These are phyloP conservation scores for Noctuana brunneofusca DNA, from an alignment of 2,888 invertebrate species.

Conservation along the genomic window DNA sequence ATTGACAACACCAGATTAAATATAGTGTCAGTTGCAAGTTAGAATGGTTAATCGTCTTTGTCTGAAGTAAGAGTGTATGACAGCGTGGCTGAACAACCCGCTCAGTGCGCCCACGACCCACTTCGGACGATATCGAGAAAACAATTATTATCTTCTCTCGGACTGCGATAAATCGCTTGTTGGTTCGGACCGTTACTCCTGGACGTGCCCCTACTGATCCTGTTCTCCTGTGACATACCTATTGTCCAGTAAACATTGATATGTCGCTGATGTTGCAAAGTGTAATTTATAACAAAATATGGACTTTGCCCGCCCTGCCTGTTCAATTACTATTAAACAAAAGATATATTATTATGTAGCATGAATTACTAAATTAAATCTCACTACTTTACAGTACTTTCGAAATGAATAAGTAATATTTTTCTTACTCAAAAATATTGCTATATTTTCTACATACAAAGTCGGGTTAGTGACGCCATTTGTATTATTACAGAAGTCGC, in stretches of 20 bases:
- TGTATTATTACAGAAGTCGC: too few relatives aligned
- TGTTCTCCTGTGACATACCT: constrained; percentile 38
- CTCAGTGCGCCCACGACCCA: constrained; percentile 61
- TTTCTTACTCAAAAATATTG: too few relatives aligned
- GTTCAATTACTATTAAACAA: too few relatives aligned
- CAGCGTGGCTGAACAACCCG: constrained; percentile 48
- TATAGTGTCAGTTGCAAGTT: constrained; percentile 19
- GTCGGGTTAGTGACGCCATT: too few relatives aligned
- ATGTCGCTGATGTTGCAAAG: background rate
- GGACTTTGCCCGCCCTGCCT: too few relatives aligned
- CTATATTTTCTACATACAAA: too few relatives aligned
- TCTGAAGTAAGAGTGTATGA: constrained; percentile 34
- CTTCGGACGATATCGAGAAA: constrained; percentile 56
- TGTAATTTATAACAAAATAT: background rate
- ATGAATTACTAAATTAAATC: too few relatives aligned
- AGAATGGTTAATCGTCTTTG: constrained; percentile 30
- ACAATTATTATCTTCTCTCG: constrained; percentile 58
- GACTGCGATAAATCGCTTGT: constrained; percentile 61
- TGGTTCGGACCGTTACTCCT: constrained; percentile 53
- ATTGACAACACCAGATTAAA: constrained; percentile 29
- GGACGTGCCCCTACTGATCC: constrained; percentile 52
- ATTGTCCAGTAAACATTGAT: constrained; percentile 5
- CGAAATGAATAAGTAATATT: too few relatives aligned
- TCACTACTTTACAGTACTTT: too few relatives aligned
- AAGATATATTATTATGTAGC: too few relatives aligned